Evolutionary conservation across 2,113 vertebrate genomes (phyloP), one percentile per base, ranked within the genome.

Genomic region (Ascaphus truei): DNA sequence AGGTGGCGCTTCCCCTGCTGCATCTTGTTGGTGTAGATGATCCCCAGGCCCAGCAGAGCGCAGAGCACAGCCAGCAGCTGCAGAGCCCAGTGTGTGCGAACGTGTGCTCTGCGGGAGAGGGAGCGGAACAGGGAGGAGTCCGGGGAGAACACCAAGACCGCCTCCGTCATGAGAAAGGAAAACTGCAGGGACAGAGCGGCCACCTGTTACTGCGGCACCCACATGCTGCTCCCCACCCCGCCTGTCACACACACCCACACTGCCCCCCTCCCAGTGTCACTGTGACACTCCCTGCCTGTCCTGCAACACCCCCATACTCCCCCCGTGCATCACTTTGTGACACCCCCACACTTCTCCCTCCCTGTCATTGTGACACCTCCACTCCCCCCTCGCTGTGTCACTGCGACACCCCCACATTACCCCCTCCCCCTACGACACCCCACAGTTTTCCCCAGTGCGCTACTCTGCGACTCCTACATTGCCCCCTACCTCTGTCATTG

Each of bases 101-200:
- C 89, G 51, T 93, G 95, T 16, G 85, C 84, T 63, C 95, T 95
- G 80, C 97, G 92, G 0, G 95, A 81, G 29, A 92, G 82, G 62
- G 75, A 87, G 57, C 73, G 85, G 30, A 94, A 75, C 47, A 83
- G 84, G 1, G 95, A 98, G 20, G 85, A 91, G 58, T 94, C 87
- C 0, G 94, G 95, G 2, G 95, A 98, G 82, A 98, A 97, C 3
- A 96, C 80, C 58, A 99, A 87, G 43, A 98, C 74, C 10, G 96
- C 97, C 75, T 99, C 93, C 0, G 96, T 98, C 95, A 98, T 95
- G 79, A 98, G 85, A 75, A 98, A 90, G 31, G 91, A 93, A 78
- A 98, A 98, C 97, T 98, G 82, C 11, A 9, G 12, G 20, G 15
- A 71, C 34, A 52, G 50, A 79, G 63, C 16, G 16, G 18, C 16